These are phyloP conservation scores for Virgularia gustaviana DNA, from an alignment of 92 coral and sea anemone species.

Conservation along the genomic window DNA sequence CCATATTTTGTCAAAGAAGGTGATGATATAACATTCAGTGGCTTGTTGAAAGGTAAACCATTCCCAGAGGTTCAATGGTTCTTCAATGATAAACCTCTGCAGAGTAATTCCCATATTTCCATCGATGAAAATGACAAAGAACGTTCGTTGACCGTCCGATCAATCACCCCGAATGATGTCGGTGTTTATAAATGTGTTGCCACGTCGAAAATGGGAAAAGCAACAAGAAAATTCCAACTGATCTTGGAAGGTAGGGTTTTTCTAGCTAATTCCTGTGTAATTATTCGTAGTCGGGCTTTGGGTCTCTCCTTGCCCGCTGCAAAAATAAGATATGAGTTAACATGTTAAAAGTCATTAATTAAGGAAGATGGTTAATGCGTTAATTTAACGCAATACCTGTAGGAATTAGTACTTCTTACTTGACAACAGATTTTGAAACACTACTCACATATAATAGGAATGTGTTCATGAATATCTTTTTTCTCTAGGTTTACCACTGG, in stretches of 20 bases:
- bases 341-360: too few species aligned
- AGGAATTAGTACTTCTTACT: too few species aligned
- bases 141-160: slow-evolving; percentile 62
- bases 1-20: slow-evolving; percentile 68
- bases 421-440: too few species aligned
- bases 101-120: slow-evolving; percentile 54
- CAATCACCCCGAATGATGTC: slow-evolving; percentile 67
- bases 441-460: too few species aligned
- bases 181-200: slow-evolving; percentile 94
- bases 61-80: slow-evolving; percentile 51
- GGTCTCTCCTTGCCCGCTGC: too few species aligned
- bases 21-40: slow-evolving; percentile 65
- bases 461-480: too few species aligned
- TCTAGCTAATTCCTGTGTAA: too few species aligned
- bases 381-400: too few species aligned
- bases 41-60: slow-evolving; percentile 55
- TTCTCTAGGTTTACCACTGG: slow-evolving; percentile 28
- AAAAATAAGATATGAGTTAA: too few species aligned
- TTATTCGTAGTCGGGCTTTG: too few species aligned
- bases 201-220: slow-evolving; percentile 68
- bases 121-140: slow-evolving; percentile 74
- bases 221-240: slow-evolving; percentile 73
- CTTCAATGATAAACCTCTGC: slow-evolving; percentile 49
- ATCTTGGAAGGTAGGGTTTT: slow-evolving; percentile 64
- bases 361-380: too few species aligned